These are phyloP conservation scores for Cryptocheilus praepositus DNA, from an alignment of 2,888 invertebrate genomes.

Conservation along the genomic window DNA sequence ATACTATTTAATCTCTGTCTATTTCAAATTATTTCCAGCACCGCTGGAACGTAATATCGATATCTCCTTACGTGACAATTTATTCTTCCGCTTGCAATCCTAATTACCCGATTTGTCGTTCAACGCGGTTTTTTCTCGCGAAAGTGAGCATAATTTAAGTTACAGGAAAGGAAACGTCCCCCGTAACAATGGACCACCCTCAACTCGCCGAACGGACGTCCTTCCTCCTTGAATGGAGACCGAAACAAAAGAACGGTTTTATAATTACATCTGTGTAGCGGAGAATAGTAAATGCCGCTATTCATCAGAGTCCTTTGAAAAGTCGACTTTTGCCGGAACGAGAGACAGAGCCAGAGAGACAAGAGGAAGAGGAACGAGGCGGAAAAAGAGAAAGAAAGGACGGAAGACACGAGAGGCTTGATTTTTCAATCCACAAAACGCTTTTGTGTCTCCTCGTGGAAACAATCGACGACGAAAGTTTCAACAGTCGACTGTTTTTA, in stretches of 20 bases:
- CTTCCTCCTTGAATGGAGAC: slow-evolving; percentile 39
- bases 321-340: slow-evolving; percentile 44
- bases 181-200: slow-evolving; percentile 37
- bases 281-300: slow-evolving; percentile 57
- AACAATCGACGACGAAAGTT: slow-evolving; percentile 39
- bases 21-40: no score
- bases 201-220: slow-evolving; percentile 33
- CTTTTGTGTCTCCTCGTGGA: slow-evolving; percentile 43
- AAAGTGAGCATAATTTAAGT: slow-evolving; percentile 48
- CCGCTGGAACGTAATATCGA: no score
- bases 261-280: slow-evolving; percentile 53
- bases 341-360: slow-evolving; percentile 34
- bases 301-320: slow-evolving; percentile 51
- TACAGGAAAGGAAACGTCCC: slow-evolving; percentile 41
- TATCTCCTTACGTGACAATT: no score
- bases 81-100: no score
- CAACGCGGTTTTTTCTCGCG: neutral
- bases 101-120: no score
- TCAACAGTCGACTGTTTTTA: slow-evolving; percentile 39
- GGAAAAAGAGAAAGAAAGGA: slow-evolving; percentile 28
- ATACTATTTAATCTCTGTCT: no score
- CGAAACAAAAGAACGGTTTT: slow-evolving; percentile 54
- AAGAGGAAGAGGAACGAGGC: slow-evolving; percentile 9
- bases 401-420: slow-evolving; percentile 44
- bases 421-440: slow-evolving; percentile 54